Percentiles rank a stretch among this genome's conserved stretches.
Conservation (phyloP, 1,140 invertebrate species). For the Solenopsis fugax region DNA sequence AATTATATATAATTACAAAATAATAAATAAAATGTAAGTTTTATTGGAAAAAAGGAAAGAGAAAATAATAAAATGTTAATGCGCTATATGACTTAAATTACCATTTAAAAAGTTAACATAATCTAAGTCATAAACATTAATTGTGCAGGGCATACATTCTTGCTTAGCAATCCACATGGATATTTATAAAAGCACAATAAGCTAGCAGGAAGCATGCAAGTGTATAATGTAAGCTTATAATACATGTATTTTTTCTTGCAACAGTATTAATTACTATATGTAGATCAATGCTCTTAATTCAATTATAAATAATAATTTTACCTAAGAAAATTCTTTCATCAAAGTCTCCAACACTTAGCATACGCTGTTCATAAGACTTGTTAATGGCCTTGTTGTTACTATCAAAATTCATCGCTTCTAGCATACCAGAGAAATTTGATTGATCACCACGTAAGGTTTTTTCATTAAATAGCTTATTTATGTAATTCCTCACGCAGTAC, state of each 20-base stretch:
- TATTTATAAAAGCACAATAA: slow-evolving; percentile 52
- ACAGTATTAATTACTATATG: slow-evolving; percentile 38
- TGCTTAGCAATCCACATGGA: not conserved
- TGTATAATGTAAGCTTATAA: slow-evolving; percentile 47
- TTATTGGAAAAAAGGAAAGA: not conserved
- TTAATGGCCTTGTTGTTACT: slow-evolving; percentile 94
- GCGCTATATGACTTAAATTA: not conserved
- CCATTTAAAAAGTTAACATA: not conserved
- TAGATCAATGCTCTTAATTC: slow-evolving; percentile 38
- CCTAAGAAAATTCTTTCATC: slow-evolving; percentile 98
- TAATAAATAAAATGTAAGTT: slow-evolving; percentile 3
- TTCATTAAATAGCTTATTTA: slow-evolving; percentile 93
- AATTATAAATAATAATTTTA: slow-evolving; percentile 81
- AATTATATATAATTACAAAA: not conserved
- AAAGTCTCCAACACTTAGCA: slow-evolving; percentile 97
- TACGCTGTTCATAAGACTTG: slow-evolving; percentile 96
- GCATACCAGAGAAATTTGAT: slow-evolving; percentile 89
- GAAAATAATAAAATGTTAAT: not conserved
- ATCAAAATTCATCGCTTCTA: slow-evolving; percentile 92
- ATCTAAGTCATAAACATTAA: not conserved
- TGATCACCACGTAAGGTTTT: slow-evolving; percentile 90
- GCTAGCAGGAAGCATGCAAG: slow-evolving; percentile 46
- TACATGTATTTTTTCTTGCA: slow-evolving; percentile 25
- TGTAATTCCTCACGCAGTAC: slow-evolving; percentile 93
- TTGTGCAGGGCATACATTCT: slow-evolving; percentile 13